Percentiles rank a stretch among this genome's conserved stretches.
These are phyloP conservation scores for Ophiothrix spiculata DNA, from an alignment of 35 echinoderm and acorn worm genomes.

Conservation along the genomic window DNA sequence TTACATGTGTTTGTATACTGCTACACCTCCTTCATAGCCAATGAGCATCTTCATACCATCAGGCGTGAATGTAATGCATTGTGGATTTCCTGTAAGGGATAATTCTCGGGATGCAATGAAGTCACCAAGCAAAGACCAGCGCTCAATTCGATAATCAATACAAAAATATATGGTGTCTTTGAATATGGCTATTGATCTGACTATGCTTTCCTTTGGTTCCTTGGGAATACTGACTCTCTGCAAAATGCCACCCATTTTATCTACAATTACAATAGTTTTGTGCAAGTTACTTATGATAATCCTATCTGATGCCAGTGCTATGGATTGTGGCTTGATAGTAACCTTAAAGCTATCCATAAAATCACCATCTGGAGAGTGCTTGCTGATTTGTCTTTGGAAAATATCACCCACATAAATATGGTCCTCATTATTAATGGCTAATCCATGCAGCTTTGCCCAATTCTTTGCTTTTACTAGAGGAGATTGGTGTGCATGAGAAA, in stretches of 20 bases:
- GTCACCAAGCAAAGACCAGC: neutral
- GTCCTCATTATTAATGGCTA: neutral
- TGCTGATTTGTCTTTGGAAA: no score
- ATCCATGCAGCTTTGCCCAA: neutral
- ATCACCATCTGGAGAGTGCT: no score
- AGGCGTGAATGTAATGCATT: neutral
- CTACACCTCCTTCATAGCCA: no score
- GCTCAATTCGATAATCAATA: neutral
- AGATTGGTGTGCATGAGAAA: neutral
- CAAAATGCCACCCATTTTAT: neutral
- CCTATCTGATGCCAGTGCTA: no score
- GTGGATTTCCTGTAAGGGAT: neutral
- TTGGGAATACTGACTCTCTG: neutral
- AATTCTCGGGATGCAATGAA: neutral
- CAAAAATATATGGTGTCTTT: neutral
- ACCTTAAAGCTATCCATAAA: no score
- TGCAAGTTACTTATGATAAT: no score
- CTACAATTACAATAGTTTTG: neutral
- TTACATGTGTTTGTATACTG: no score
- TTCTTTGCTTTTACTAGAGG: neutral
- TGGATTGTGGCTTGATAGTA: no score
- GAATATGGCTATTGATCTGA: neutral
- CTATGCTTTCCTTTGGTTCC: neutral
- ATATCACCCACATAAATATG: no score
- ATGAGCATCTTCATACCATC: neutral